Percentiles rank a stretch among this genome's conserved stretches.
Evolutionary conservation across 2,888 invertebrate species (phyloP).

Genomic region (Eudemis profundana): DNA sequence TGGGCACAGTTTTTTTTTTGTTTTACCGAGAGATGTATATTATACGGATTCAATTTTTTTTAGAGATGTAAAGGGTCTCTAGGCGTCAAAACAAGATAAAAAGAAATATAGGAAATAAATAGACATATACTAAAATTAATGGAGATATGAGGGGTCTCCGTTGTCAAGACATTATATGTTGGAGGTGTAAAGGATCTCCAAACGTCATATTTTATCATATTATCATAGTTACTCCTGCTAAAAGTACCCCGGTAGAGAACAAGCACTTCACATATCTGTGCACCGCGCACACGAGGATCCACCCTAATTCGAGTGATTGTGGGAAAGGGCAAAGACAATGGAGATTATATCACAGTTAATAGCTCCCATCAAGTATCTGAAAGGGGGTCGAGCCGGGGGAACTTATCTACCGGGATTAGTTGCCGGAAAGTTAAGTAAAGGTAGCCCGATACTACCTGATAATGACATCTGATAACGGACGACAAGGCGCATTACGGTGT

Average conservation of each 20-base stretch:
- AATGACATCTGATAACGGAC: slow-evolving; percentile 47
- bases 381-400: slow-evolving; percentile 56
- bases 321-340: slow-evolving; percentile 82
- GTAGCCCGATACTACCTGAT: slow-evolving; percentile 51
- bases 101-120: too few species aligned
- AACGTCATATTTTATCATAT: neutral
- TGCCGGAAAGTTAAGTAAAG: slow-evolving; percentile 51
- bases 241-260: neutral
- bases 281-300: slow-evolving; percentile 44
- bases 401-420: slow-evolving; percentile 75
- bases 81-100: too few species aligned
- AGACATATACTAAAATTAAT: too few species aligned
- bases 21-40: too few species aligned
- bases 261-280: slow-evolving; percentile 42
- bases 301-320: slow-evolving; percentile 69
- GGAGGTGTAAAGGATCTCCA: too few species aligned
- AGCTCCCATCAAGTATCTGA: slow-evolving; percentile 69
- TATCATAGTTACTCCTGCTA: too few species aligned
- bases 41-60: too few species aligned
- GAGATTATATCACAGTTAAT: slow-evolving; percentile 80
- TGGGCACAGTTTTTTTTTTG: too few species aligned
- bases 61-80: too few species aligned
- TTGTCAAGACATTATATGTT: too few species aligned
- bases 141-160: too few species aligned
- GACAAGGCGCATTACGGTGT: slow-evolving; percentile 35